Percentiles rank a stretch among this genome's conserved stretches.
phyloP scores from a whole-genome alignment of 2,797 vertebrate genomes.

The Falco cherrug region DNA sequence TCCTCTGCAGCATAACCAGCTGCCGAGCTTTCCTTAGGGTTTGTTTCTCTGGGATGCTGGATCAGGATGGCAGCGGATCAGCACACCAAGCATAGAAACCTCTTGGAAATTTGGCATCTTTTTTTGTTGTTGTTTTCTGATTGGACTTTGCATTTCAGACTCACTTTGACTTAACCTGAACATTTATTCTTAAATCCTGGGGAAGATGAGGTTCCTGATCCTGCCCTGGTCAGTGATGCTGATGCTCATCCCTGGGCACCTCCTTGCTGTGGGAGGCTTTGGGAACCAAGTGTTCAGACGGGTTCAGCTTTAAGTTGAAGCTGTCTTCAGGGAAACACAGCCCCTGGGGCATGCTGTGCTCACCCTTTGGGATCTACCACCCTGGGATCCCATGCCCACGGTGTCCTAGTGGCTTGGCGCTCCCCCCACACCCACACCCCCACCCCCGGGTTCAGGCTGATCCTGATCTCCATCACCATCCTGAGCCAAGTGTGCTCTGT shows the following conservation, averaged over 20 bases:
- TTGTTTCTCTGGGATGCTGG: background rate
- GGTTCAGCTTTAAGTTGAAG: background rate
- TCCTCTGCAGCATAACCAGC: background rate
- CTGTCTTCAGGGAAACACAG: background rate
- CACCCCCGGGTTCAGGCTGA: accelerated
- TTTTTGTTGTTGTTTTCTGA: background rate
- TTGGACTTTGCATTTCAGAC: background rate
- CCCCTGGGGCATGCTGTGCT: background rate
- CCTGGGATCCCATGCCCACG: accelerated
- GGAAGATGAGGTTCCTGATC: accelerated
- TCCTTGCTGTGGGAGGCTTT: background rate
- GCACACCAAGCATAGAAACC: background rate
- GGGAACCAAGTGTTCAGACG: accelerated
- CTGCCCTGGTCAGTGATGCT: background rate
- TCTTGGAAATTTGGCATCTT: background rate
- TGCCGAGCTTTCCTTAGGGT: background rate
- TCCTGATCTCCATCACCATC: accelerated
- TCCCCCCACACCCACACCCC: no score
- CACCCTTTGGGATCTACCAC: background rate
- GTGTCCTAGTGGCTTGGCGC: background rate
- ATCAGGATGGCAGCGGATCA: background rate
- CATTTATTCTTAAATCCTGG: background rate
- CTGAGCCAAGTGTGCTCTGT: accelerated
- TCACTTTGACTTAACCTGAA: background rate
- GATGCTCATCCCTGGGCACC: background rate